phyloP scores from a whole-genome alignment of 30 jellyfish, hydroid and myxozoan species.

The Hydra vulgaris region DNA sequence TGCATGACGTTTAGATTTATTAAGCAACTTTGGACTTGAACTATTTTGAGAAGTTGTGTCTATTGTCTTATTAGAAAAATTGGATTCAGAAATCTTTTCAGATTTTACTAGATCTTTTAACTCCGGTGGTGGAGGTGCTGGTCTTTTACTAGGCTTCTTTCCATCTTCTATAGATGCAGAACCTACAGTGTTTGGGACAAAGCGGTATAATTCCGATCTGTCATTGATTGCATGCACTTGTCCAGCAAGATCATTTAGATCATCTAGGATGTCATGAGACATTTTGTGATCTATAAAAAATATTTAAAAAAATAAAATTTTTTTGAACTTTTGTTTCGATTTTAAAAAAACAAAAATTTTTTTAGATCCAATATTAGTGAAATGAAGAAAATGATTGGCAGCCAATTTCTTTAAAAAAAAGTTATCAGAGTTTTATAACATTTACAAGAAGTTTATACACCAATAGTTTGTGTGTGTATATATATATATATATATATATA shows the following conservation, averaged over 20 bases:
- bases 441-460: too few species aligned
- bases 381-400: too few species aligned
- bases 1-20: background rate
- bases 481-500: too few species aligned
- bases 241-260: slow-evolving; percentile 38
- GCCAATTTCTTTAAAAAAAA: too few species aligned
- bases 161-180: slow-evolving; percentile 16
- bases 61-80: background rate
- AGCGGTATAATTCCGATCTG: background rate
- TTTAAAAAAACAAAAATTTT: background rate
- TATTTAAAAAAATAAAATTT: background rate
- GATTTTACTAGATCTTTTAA: background rate
- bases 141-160: background rate
- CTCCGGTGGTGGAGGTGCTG: slow-evolving; percentile 4
- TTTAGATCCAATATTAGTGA: too few species aligned
- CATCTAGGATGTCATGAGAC: slow-evolving; percentile 39
- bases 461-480: too few species aligned
- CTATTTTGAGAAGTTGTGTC: background rate
- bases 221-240: slow-evolving; percentile 21
- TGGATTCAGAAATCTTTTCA: background rate
- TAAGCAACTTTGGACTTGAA: background rate
- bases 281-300: slow-evolving; percentile 30
- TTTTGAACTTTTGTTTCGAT: background rate
- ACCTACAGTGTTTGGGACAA: slow-evolving; percentile 13
- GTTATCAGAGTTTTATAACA: too few species aligned